Evolutionary conservation across 2,888 invertebrate species (phyloP), one percentile per base, ranked within the genome.

Genomic region (Byasa hedistus): DNA sequence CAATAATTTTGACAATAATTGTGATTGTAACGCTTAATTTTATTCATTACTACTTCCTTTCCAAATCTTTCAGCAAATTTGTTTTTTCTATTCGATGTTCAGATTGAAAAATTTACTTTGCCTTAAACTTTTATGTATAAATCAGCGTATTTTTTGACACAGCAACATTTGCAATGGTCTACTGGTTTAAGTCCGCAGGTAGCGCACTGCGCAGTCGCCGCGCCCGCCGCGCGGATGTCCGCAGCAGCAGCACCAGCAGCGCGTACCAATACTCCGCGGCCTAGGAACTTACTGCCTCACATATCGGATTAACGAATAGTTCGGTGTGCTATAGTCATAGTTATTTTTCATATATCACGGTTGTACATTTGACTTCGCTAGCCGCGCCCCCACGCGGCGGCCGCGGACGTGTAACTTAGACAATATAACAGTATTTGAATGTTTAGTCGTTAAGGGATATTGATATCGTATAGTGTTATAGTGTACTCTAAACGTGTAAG

Each of bases 261-360:
- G 64, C 75, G 70, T 76, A 80, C 70, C 71, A 77, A 76, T 73
- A 78, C 83, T 81, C 72, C 68, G 83, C 82, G 87, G 87, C 87
- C 86, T 89, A 88, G 82, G 77, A 72, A 82, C 78, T 74, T 80
- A 84, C 82, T 84, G 88, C 87, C 88, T 88, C 79, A 90, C 90
- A 90, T 90, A 90, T 90, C 90, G 87, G 75, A 83, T 80, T 78
- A 69, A 61, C 59, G 79, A 74, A 80, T 71, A 71, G 83, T 86
- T 84, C 83, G 85, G 72, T 83, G 83, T 73, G 86, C 85, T 83
- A 83, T 80, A 85, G 76, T 80, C 78, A 32, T 32, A 79, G 79
- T 82, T 84, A 83, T 83, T 84, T 83, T 81, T 78, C 78, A 75
- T 80, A 80, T 77, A 76, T 74, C 69, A 69, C 75, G 68, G 77